Conservation (phyloP, 2,113 vertebrate genomes). For the Megalops atlanticus region DNA sequence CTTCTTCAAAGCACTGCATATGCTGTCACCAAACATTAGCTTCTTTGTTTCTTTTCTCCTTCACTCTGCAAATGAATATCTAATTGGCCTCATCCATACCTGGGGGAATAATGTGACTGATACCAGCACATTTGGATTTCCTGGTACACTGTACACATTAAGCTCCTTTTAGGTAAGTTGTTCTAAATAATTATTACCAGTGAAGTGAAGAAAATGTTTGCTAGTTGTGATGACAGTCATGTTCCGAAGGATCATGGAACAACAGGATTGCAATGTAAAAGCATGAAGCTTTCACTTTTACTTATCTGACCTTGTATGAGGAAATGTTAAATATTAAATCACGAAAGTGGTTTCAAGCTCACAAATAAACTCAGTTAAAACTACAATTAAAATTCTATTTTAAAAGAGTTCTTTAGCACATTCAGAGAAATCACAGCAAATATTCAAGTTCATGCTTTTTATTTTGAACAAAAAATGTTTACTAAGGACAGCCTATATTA, state of each 20-base stretch:
- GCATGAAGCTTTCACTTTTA: not conserved
- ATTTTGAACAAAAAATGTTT: not conserved
- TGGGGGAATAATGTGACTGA: not conserved
- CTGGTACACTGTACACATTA: not conserved
- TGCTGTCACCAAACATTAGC: not conserved
- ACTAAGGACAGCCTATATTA: not conserved
- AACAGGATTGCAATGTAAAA: not conserved
- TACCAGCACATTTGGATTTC: not conserved
- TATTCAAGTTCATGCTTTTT: not conserved
- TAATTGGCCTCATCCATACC: not conserved
- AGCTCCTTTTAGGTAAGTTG: not conserved
- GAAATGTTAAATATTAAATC: constrained; percentile 5
- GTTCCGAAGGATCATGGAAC: not conserved
- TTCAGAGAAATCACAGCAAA: constrained; percentile 2
- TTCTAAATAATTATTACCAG: not conserved
- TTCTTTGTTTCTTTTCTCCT: not conserved
- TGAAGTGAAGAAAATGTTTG: not conserved
- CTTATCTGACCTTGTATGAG: not conserved
- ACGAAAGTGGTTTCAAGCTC: no score
- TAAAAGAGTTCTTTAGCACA: not conserved
- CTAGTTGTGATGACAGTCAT: not conserved
- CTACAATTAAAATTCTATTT: not conserved
- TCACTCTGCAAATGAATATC: not conserved
- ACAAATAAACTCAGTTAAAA: not conserved
- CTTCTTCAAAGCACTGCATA: constrained; percentile 24